Percentiles rank a stretch among this genome's conserved stretches.
These are phyloP conservation scores for Chrysomela aeneicollis DNA, from an alignment of 2,888 invertebrate species.

Conservation along the genomic window DNA sequence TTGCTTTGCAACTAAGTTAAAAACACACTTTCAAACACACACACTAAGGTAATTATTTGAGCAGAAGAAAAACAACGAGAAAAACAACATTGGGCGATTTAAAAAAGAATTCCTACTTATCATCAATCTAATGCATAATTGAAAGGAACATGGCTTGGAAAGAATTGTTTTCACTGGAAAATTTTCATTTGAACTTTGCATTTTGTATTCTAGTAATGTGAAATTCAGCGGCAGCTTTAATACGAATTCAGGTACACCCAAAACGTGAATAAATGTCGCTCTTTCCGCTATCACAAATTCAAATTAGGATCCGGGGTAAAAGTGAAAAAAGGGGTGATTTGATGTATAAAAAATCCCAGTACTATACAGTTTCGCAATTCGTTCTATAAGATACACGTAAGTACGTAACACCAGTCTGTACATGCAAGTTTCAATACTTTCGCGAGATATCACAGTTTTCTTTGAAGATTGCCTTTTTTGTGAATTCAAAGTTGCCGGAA, in stretches of 20 bases:
- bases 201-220: conserved; percentile 28
- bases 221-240: conserved; percentile 26
- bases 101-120: not conserved
- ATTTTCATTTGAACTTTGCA: conserved; percentile 31
- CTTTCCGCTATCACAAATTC: conserved; percentile 26
- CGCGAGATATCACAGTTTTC: no score
- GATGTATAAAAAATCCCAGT: no score
- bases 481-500: no score
- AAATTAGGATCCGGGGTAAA: conserved; percentile 23
- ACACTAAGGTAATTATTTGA: no score
- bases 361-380: no score
- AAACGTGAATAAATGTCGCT: conserved; percentile 1
- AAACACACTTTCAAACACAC: no score
- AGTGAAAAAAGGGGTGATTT: not conserved
- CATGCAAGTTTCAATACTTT: no score
- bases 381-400: no score
- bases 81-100: not conserved
- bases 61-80: no score
- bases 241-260: conserved; percentile 17
- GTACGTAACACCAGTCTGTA: no score
- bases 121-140: conserved; percentile 26
- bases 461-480: no score
- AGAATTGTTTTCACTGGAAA: conserved; percentile 34
- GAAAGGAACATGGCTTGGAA: conserved; percentile 23
- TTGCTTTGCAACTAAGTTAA: no score